Conservation (phyloP, 2,888 invertebrate genomes). For the Agelastica alni region DNA sequence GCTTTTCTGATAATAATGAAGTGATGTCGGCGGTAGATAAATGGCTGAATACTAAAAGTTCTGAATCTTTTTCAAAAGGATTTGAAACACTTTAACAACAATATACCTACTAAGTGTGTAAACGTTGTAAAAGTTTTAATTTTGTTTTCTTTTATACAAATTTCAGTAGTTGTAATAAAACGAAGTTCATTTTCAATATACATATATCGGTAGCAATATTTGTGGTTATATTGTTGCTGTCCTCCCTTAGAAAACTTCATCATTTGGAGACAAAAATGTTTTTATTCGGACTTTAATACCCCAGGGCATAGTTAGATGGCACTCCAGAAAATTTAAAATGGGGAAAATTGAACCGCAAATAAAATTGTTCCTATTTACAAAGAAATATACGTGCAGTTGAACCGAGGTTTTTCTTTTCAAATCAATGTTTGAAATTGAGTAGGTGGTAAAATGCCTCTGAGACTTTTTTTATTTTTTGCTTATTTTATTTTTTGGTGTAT, state of each 20-base stretch:
- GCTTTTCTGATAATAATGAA: too few species aligned
- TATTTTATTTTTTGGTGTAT: slow-evolving; percentile 7
- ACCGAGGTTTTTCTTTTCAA: slow-evolving; percentile 5
- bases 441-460: slow-evolving; percentile 8
- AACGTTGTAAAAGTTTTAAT: too few species aligned
- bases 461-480: slow-evolving; percentile 11
- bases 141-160: too few species aligned
- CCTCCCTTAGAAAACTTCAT: slow-evolving; percentile 4
- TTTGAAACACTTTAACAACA: too few species aligned
- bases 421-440: slow-evolving; percentile 18
- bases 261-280: slow-evolving; percentile 19
- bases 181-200: background rate
- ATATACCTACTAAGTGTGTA: too few species aligned
- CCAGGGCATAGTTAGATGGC: slow-evolving; percentile 25
- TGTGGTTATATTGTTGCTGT: slow-evolving; percentile 8
- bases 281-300: slow-evolving; percentile 20
- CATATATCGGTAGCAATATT: background rate
- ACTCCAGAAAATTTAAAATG: slow-evolving; percentile 25
- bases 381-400: slow-evolving; percentile 16
- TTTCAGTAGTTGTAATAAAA: too few species aligned
- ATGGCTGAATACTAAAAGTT: too few species aligned
- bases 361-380: slow-evolving; percentile 20
- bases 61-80: too few species aligned
- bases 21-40: too few species aligned
- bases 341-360: slow-evolving; percentile 29